These are phyloP conservation scores for Megaceryle torquata DNA, from an alignment of 2,113 vertebrate species.

Conservation along the genomic window DNA sequence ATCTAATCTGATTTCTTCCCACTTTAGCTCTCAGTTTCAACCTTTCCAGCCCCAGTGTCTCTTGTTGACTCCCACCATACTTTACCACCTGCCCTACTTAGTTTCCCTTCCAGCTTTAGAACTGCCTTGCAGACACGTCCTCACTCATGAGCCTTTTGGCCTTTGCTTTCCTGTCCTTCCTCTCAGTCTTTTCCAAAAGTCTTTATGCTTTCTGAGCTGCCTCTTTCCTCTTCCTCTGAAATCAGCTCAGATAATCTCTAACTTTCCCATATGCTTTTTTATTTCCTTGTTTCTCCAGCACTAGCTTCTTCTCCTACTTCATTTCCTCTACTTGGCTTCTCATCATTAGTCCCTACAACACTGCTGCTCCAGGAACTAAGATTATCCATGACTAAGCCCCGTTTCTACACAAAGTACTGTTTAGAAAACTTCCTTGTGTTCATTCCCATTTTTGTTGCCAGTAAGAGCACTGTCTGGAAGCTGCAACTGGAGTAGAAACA, in stretches of 20 bases:
- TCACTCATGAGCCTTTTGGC: background rate
- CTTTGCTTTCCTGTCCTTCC: background rate
- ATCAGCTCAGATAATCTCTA: background rate
- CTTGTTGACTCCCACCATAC: background rate
- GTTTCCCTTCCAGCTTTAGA: background rate
- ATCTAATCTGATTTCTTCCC: background rate
- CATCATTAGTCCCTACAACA: background rate
- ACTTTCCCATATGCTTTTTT: background rate
- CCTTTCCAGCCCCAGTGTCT: background rate
- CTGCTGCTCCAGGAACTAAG: background rate
- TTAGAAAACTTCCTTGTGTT: background rate
- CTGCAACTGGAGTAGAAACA: slow-evolving; percentile 18
- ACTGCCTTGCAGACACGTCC: background rate
- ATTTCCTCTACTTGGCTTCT: slow-evolving; percentile 11
- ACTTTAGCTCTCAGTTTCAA: background rate
- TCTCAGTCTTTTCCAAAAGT: background rate
- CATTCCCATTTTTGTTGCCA: slow-evolving; percentile 4
- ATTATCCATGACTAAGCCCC: background rate
- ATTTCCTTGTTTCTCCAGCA: background rate
- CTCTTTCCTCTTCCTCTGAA: background rate
- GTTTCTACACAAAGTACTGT: background rate
- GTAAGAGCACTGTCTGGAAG: slow-evolving; percentile 12
- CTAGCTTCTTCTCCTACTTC: background rate
- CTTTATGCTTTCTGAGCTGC: background rate
- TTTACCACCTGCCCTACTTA: background rate